Conservation (phyloP, 2,113 vertebrate species). For the Galeopterus variegatus region DNA sequence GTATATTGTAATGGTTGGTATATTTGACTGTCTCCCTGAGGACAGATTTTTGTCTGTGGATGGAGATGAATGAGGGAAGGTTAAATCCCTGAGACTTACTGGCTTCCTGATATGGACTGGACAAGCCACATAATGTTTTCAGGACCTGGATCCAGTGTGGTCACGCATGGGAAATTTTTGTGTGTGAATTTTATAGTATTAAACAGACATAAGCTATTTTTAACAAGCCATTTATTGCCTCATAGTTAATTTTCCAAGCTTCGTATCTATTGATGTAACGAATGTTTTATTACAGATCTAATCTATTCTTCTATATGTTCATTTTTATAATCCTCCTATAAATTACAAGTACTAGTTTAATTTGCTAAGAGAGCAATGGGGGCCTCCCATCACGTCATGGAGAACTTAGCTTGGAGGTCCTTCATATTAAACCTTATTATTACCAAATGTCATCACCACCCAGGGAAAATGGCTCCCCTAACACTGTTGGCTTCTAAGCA, state of each 20-base stretch:
- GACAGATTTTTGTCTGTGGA: not conserved
- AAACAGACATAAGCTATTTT: slow-evolving; percentile 1
- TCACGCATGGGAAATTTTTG: not conserved
- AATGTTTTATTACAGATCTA: not conserved
- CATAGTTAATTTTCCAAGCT: not conserved
- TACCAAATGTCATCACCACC: not conserved
- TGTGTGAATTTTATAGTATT: not conserved
- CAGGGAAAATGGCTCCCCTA: not conserved
- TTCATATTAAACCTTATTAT: not conserved
- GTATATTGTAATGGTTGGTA: not conserved
- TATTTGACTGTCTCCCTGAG: not conserved
- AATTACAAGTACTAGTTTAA: not conserved
- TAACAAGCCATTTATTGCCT: slow-evolving; percentile 5
- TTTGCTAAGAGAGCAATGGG: not conserved
- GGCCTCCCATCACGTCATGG: not conserved
- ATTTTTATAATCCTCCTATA: not conserved
- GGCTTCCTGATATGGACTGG: not conserved
- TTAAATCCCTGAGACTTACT: not conserved
- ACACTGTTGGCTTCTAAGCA: not conserved
- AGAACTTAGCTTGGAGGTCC: not conserved
- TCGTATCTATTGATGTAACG: not conserved
- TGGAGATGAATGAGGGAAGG: not conserved
- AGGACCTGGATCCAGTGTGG: not conserved
- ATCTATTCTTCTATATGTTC: not conserved
- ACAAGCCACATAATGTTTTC: not conserved